phyloP scores from a whole-genome alignment of 2,888 invertebrate species.

The Aphelenchoides bicaudatus region DNA sequence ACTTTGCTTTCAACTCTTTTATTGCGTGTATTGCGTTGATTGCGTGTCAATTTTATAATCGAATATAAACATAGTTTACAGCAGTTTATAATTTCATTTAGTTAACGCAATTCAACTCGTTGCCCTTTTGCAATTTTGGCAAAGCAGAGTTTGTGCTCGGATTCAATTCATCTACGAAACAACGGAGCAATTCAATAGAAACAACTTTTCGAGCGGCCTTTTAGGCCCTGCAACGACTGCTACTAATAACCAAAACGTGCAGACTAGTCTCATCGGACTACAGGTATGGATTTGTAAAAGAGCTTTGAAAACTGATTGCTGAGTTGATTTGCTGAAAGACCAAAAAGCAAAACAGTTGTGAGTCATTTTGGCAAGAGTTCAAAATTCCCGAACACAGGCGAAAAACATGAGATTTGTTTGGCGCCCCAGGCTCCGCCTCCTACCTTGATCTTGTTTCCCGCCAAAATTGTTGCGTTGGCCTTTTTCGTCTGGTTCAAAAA shows the following conservation, averaged over 20 bases:
- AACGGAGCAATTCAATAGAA: conserved; percentile 15
- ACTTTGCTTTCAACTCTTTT: too few relatives aligned
- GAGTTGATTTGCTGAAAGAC: not conserved
- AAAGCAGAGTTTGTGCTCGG: too few relatives aligned
- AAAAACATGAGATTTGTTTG: not conserved
- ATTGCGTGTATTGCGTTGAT: too few relatives aligned
- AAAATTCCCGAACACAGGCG: not conserved
- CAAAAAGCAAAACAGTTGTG: not conserved
- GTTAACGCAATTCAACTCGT: too few relatives aligned
- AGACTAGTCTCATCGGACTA: not conserved
- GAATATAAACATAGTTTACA: too few relatives aligned
- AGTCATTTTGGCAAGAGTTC: not conserved
- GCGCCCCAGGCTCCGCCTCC: not conserved
- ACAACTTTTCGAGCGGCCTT: conserved; percentile 10
- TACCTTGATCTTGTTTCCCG: not conserved
- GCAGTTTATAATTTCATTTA: too few relatives aligned
- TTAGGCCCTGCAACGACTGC: not conserved
- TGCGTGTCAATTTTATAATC: too few relatives aligned
- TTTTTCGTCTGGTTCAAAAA: not conserved
- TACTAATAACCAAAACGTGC: not conserved
- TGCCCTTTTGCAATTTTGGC: too few relatives aligned
- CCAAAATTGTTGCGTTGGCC: conserved; percentile 6
- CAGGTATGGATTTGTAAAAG: not conserved
- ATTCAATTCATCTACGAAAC: too few relatives aligned
- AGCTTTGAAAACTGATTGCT: not conserved